These are phyloP conservation scores for Pammene aurita DNA, from an alignment of 2,888 invertebrate species.

Conservation along the genomic window DNA sequence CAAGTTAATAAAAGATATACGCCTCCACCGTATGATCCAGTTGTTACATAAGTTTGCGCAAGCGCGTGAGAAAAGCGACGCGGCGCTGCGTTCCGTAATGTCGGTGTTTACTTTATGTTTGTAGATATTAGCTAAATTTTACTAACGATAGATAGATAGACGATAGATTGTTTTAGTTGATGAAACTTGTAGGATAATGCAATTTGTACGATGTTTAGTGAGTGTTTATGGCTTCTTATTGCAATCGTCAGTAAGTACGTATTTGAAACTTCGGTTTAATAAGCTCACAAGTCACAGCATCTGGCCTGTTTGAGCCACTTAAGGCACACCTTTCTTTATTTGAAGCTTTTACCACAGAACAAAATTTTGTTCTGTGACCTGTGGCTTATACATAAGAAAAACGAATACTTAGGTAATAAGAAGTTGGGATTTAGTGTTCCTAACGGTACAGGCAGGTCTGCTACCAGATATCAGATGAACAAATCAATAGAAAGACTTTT, in stretches of 20 bases:
- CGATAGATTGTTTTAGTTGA: slow-evolving; percentile 5
- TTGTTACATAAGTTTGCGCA: slow-evolving; percentile 45
- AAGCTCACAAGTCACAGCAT: no score
- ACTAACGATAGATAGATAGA: no score
- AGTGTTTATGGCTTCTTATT: background rate
- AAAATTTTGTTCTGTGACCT: no score
- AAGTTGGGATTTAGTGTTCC: no score
- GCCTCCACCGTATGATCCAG: slow-evolving; percentile 21
- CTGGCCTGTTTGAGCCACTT: no score
- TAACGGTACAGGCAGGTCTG: no score
- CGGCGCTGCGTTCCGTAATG: slow-evolving; percentile 6
- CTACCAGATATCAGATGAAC: no score
- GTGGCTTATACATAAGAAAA: no score
- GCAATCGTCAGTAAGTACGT: background rate
- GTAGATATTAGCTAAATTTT: slow-evolving; percentile 2
- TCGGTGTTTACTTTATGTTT: slow-evolving; percentile 20
- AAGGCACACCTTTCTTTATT: no score
- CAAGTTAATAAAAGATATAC: slow-evolving; percentile 14
- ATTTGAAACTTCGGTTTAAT: background rate
- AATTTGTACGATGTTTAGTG: slow-evolving; percentile 9
- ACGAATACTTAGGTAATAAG: no score
- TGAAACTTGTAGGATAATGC: background rate
- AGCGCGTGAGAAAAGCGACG: slow-evolving; percentile 56
- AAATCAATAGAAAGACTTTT: no score
- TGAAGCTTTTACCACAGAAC: no score